Evolutionary conservation across 2,113 vertebrate genomes (phyloP), one percentile per base, ranked within the genome.

Genomic region (Clarias macrocephalus): DNA sequence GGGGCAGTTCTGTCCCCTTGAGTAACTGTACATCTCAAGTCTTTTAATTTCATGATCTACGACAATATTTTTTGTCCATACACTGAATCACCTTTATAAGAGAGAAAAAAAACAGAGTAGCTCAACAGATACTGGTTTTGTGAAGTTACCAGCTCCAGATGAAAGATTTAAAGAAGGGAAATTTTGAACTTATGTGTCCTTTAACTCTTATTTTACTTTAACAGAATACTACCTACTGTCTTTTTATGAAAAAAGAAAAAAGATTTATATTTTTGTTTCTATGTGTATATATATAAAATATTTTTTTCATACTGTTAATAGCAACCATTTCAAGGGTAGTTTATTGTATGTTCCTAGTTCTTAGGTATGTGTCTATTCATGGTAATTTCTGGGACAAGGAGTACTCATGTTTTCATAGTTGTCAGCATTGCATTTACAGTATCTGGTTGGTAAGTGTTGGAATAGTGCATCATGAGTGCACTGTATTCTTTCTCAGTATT

Each of bases 171-270:
- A 92, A 92, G 91, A 88, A 91, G 89, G 90, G 88, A 91, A 94
- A 93, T 94, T 93, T 93, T 95, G 93, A 95, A 94, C 90, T 28
- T 95, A 93, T 94, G 94, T 95, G 94, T 95, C 93, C 54, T 93
- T 92, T 89, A 87, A 88, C 92, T 95, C 94, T 92, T 91, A 94
- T 94, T 95, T 95, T 93, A 94, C 92, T 93, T 92, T 92, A 91
- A 94, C 92, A 91, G 90, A 95, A 94, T 93, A 94, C 94, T 95
- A 95, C 93, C 94, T 95, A 94, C 88, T 89, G 90, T 91, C 91
- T 93, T 91, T 83, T 65, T 63, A 83, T 42, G 54, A 62, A 86
- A 93, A 91, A 93, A 42, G 48, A 91, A 94, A 90, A 93, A 91
- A 94, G 70, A 91, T 93, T 94, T 94, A 92, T 93, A 93, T 94